Percentiles rank a stretch among this genome's conserved stretches.
phyloP scores from a whole-genome alignment of 2,888 invertebrate species.

The Lasiommata megera region DNA sequence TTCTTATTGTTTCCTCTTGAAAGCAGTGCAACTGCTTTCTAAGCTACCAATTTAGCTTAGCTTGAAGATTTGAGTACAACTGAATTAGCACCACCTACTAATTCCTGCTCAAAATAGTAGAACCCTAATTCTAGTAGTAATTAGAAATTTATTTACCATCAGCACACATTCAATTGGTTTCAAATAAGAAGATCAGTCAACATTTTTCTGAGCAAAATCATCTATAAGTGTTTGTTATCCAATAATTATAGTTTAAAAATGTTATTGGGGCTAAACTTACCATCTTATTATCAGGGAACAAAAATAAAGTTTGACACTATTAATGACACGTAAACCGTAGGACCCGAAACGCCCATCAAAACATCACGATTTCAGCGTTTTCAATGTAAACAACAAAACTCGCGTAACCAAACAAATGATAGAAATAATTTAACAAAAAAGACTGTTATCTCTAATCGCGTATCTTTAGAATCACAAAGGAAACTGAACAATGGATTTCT shows the following conservation, averaged over 20 bases:
- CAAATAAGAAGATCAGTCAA: neutral
- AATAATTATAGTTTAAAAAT: slow-evolving; percentile 5
- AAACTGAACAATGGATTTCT: slow-evolving; percentile 61
- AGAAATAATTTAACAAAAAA: slow-evolving; percentile 58
- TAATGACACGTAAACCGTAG: slow-evolving; percentile 40
- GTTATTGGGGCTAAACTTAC: slow-evolving; percentile 42
- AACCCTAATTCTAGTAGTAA: too few species aligned
- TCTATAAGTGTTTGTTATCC: neutral
- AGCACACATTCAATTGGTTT: neutral
- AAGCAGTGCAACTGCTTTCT: too few species aligned
- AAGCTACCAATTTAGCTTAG: too few species aligned
- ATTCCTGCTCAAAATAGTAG: too few species aligned
- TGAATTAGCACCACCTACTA: too few species aligned
- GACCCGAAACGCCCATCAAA: slow-evolving; percentile 20
- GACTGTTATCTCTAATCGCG: slow-evolving; percentile 58
- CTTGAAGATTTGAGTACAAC: too few species aligned
- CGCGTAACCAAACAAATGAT: slow-evolving; percentile 46
- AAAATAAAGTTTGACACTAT: slow-evolving; percentile 72
- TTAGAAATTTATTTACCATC: too few species aligned
- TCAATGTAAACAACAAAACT: slow-evolving; percentile 30
- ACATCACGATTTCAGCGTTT: neutral
- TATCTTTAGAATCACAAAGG: slow-evolving; percentile 71
- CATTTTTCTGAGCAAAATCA: neutral
- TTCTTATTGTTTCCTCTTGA: too few species aligned
- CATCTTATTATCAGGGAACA: slow-evolving; percentile 50